Percentiles rank a stretch among this genome's conserved stretches.
phyloP scores from a whole-genome alignment of 2,888 invertebrate species.

The Tinea trinotella region DNA sequence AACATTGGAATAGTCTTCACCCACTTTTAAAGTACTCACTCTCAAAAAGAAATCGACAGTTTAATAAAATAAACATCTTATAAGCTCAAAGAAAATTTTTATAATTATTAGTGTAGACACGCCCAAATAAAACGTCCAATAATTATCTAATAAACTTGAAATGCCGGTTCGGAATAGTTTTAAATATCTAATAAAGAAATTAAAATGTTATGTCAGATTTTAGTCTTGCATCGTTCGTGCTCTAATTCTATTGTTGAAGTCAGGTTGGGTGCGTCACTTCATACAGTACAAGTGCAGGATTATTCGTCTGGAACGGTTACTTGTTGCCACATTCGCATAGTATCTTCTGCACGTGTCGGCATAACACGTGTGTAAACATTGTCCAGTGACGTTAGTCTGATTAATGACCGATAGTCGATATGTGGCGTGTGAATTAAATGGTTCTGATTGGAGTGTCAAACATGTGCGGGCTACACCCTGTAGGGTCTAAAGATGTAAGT shows the following conservation, averaged over 20 bases:
- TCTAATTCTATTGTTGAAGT: slow-evolving; percentile 20
- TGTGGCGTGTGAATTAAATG: neutral
- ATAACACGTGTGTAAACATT: slow-evolving; percentile 42
- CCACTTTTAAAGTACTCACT: too few relatives aligned
- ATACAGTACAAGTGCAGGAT: slow-evolving; percentile 63
- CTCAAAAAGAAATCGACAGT: too few relatives aligned
- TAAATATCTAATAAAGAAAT: too few relatives aligned
- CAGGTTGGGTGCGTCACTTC: slow-evolving; percentile 53
- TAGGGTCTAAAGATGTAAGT: neutral
- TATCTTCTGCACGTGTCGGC: slow-evolving; percentile 52
- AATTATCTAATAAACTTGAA: too few relatives aligned
- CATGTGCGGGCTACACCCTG: neutral
- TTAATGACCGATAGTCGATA: neutral
- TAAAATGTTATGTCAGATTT: slow-evolving; percentile 5
- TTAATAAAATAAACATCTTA: too few relatives aligned
- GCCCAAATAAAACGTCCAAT: too few relatives aligned
- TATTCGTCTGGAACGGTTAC: slow-evolving; percentile 52
- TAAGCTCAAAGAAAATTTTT: too few relatives aligned
- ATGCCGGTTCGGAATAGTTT: too few relatives aligned
- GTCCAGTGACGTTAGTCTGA: neutral
- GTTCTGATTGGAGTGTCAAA: neutral
- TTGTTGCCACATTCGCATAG: slow-evolving; percentile 35
- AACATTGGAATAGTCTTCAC: too few relatives aligned
- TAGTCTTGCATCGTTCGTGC: neutral
- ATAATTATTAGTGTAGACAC: too few relatives aligned